Percentiles rank a stretch among this genome's conserved stretches.
Conservation (phyloP, 2,113 vertebrate species). For the Limnothrissa miodon region DNA sequence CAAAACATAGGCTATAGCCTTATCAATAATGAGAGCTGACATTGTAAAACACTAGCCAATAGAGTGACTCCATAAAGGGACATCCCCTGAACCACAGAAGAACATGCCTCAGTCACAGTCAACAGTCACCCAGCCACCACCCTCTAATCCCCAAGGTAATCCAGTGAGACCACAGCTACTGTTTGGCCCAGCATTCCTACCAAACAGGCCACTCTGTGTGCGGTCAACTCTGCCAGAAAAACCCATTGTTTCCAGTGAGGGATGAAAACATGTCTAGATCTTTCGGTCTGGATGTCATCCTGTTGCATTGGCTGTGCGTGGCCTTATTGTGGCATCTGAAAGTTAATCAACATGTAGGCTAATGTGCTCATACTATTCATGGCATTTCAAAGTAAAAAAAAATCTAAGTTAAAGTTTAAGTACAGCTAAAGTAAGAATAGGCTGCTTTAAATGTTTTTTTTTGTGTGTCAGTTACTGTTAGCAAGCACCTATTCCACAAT, state of each 20-base stretch:
- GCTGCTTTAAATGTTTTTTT: too few relatives aligned
- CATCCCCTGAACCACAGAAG: neutral
- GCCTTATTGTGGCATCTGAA: neutral
- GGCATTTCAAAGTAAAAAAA: neutral
- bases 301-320: conserved; percentile 3
- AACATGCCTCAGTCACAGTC: neutral
- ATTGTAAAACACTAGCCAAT: neutral
- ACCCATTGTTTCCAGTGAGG: conserved; percentile 34
- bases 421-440: too few relatives aligned
- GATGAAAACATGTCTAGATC: conserved; percentile 44
- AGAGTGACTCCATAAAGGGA: neutral
- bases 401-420: too few relatives aligned
- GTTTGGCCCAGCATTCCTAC: conserved; percentile 38
- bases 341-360: neutral
- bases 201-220: conserved; percentile 3
- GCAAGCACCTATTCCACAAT: neutral
- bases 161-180: conserved; percentile 29
- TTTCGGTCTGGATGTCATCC: conserved; percentile 34
- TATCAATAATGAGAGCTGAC: too few relatives aligned
- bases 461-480: too few relatives aligned
- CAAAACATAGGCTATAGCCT: neutral
- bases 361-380: neutral
- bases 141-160: conserved; percentile 44
- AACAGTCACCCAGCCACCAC: neutral
- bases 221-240: conserved; percentile 31